These are phyloP conservation scores for Noctua janthina DNA, from an alignment of 2,888 invertebrate genomes.

Conservation along the genomic window DNA sequence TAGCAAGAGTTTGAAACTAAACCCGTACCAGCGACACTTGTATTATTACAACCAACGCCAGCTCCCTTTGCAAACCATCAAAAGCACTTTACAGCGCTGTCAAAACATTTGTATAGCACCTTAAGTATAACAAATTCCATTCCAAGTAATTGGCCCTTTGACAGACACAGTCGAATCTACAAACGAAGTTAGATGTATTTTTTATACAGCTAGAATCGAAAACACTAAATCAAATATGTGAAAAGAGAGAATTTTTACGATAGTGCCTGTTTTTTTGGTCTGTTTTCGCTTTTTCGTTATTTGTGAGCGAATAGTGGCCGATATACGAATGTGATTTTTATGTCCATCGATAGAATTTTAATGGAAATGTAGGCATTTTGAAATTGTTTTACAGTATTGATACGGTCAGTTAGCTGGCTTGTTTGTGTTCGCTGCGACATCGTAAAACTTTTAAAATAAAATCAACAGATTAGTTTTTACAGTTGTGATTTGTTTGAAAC, in stretches of 20 bases:
- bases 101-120: constrained; percentile 61
- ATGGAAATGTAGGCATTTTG: constrained; percentile 46
- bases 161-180: constrained; percentile 43
- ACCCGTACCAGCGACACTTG: constrained; percentile 35
- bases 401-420: constrained; percentile 51
- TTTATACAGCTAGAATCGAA: constrained; percentile 56
- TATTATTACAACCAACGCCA: constrained; percentile 46
- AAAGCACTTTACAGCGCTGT: constrained; percentile 55
- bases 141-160: constrained; percentile 64
- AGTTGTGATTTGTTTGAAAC: constrained; percentile 3
- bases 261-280: constrained; percentile 26
- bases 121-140: constrained; percentile 55
- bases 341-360: constrained; percentile 40
- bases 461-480: constrained; percentile 22
- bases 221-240: constrained; percentile 65
- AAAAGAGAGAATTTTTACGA: constrained; percentile 45
- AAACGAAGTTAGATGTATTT: constrained; percentile 45
- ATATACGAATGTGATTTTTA: constrained; percentile 57
- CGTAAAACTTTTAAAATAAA: constrained; percentile 39
- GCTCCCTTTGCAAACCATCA: constrained; percentile 49
- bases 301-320: constrained; percentile 45
- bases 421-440: constrained; percentile 42
- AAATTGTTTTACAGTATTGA: constrained; percentile 54
- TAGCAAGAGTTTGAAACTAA: constrained; percentile 45
- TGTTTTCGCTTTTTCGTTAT: constrained; percentile 32